Conservation (phyloP, 2,888 invertebrate genomes). For the Drosophila merina region DNA sequence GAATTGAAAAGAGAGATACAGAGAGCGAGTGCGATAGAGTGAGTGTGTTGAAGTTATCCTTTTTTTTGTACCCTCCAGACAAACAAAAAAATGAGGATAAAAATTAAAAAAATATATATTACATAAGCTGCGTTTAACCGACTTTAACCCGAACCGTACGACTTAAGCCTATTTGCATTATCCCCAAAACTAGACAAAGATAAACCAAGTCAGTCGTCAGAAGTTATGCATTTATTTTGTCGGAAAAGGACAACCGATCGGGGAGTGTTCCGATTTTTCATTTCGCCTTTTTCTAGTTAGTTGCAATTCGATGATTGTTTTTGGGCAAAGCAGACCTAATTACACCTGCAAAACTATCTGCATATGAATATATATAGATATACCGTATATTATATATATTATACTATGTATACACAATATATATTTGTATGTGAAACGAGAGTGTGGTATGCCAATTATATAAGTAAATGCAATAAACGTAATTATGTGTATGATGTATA, state of each 20-base stretch:
- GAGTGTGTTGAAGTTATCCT: neutral
- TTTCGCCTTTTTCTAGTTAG: constrained; percentile 42
- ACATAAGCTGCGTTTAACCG: neutral
- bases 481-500: constrained; percentile 36
- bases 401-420: constrained; percentile 19
- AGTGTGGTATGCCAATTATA: constrained; percentile 48
- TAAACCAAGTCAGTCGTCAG: constrained; percentile 2
- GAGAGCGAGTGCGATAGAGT: neutral
- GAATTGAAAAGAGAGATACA: constrained; percentile 3
- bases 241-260: neutral
- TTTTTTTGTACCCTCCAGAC: constrained; percentile 5
- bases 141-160: neutral
- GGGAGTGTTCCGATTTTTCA: constrained; percentile 7
- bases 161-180: neutral
- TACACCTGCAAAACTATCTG: constrained; percentile 17
- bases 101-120: neutral
- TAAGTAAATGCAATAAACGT: constrained; percentile 43
- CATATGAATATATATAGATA: neutral
- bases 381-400: neutral
- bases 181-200: constrained; percentile 19
- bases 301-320: constrained; percentile 39
- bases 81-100: neutral
- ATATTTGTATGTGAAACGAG: constrained; percentile 14
- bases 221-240: constrained; percentile 26
- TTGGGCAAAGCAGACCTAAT: constrained; percentile 14